Conservation (phyloP, 2,797 vertebrate genomes). For the Epinephelus malabaricus region DNA sequence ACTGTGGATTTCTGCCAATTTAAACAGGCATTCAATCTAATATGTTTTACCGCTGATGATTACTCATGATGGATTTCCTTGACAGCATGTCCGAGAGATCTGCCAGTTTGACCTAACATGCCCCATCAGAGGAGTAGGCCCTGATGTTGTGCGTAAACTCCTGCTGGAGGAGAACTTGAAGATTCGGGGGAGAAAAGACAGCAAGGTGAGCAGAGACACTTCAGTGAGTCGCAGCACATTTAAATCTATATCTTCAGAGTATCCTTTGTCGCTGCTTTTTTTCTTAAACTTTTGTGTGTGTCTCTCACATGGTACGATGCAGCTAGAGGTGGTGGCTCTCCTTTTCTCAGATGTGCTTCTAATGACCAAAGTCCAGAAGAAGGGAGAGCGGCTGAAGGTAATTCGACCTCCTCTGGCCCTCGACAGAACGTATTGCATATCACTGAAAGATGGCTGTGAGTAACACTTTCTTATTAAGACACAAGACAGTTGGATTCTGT, state of each 20-base stretch:
- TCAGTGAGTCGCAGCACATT: background rate
- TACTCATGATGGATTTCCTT: background rate
- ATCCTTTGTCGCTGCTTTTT: background rate
- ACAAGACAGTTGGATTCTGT: background rate
- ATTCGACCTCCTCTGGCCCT: conserved; percentile 88
- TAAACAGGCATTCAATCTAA: background rate
- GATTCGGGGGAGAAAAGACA: conserved; percentile 88
- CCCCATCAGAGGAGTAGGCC: conserved; percentile 83
- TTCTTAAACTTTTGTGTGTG: background rate
- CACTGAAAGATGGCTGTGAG: conserved; percentile 89
- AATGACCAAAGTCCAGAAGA: conserved; percentile 89
- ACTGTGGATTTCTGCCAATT: background rate
- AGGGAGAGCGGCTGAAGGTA: conserved; percentile 87
- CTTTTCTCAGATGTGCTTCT: conserved; percentile 91
- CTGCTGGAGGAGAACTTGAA: conserved; percentile 86
- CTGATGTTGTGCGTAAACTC: conserved; percentile 82
- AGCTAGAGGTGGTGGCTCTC: conserved; percentile 88
- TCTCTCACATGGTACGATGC: conserved; percentile 3
- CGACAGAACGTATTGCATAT: conserved; percentile 83
- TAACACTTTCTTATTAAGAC: conserved; percentile 29
- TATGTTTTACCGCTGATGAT: background rate
- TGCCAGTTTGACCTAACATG: conserved; percentile 86
- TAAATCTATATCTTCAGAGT: background rate
- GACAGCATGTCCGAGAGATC: conserved; percentile 84
- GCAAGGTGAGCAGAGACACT: conserved; percentile 81